Evolutionary conservation across 2,797 vertebrate species (phyloP).

Genomic region (Esox lucius): DNA sequence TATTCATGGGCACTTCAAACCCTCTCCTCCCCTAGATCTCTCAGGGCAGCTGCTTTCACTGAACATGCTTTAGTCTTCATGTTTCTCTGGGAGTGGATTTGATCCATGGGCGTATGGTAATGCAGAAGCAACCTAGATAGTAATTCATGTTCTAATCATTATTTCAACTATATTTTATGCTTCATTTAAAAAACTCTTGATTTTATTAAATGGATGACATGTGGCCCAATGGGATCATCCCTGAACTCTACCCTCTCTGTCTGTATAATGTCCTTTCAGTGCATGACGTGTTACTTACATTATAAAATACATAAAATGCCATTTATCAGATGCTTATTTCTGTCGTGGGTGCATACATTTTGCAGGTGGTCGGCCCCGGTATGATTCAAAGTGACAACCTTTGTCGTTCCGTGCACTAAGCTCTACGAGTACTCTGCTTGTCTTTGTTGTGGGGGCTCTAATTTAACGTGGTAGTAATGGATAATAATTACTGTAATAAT

Average conservation of each 20-base stretch:
- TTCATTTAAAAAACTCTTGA: neutral
- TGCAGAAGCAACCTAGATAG: neutral
- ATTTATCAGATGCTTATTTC: too few species aligned
- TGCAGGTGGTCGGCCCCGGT: too few species aligned
- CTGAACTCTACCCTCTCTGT: neutral
- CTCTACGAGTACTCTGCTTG: neutral
- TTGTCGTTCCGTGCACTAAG: too few species aligned
- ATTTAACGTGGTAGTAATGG: neutral
- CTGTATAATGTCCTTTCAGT: neutral
- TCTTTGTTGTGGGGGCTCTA: neutral
- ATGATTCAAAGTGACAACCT: too few species aligned
- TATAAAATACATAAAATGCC: too few species aligned
- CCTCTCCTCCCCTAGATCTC: slow-evolving; percentile 19
- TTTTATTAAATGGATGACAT: neutral
- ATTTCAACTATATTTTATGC: neutral
- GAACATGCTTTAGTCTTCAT: slow-evolving; percentile 29
- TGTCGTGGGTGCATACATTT: too few species aligned
- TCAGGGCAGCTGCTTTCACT: slow-evolving; percentile 32
- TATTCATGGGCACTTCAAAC: slow-evolving; percentile 54
- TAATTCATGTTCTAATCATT: neutral
- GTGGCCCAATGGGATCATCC: neutral
- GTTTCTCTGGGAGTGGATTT: slow-evolving; percentile 11
- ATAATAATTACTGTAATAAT: too few species aligned
- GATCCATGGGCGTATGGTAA: neutral
- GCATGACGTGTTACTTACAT: neutral